phyloP scores from a whole-genome alignment of 2,888 invertebrate genomes.

The Leptopilina drosophilae region DNA sequence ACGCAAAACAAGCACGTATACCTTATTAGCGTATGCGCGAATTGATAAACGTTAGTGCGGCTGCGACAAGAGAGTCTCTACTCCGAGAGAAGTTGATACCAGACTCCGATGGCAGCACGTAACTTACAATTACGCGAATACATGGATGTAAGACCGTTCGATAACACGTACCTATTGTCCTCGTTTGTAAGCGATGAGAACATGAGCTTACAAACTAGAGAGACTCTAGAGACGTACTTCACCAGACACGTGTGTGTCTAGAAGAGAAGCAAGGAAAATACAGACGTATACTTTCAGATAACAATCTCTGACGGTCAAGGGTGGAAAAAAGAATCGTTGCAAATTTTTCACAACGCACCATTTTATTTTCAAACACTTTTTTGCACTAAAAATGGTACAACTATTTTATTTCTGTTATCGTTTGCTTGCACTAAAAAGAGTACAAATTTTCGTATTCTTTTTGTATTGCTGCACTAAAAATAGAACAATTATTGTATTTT shows the following conservation, averaged over 20 bases:
- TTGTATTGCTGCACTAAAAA: too few relatives aligned
- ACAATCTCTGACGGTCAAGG: slow-evolving; percentile 19
- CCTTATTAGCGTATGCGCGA: slow-evolving; percentile 48
- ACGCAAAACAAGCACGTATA: slow-evolving; percentile 48
- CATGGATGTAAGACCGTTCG: slow-evolving; percentile 40
- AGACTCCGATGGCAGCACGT: slow-evolving; percentile 48
- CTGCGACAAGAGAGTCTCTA: slow-evolving; percentile 31
- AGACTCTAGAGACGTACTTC: slow-evolving; percentile 11
- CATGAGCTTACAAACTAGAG: background rate
- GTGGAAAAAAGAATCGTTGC: background rate
- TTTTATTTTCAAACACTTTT: too few relatives aligned
- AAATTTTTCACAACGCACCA: background rate
- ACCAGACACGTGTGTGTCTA: background rate
- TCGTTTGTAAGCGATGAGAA: slow-evolving; percentile 35
- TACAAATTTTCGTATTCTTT: too few relatives aligned
- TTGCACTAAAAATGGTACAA: too few relatives aligned
- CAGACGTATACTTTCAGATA: background rate
- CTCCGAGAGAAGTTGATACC: slow-evolving; percentile 39
- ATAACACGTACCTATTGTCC: slow-evolving; percentile 45
- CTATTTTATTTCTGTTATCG: too few relatives aligned
- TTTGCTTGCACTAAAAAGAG: too few relatives aligned
- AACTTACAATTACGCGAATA: slow-evolving; percentile 49
- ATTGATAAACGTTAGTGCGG: slow-evolving; percentile 49
- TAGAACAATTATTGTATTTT: too few relatives aligned
- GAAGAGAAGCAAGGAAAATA: background rate